Base-by-base conservation (phyloP, 1,140 invertebrate species). In the Ericerus pela region DNA sequence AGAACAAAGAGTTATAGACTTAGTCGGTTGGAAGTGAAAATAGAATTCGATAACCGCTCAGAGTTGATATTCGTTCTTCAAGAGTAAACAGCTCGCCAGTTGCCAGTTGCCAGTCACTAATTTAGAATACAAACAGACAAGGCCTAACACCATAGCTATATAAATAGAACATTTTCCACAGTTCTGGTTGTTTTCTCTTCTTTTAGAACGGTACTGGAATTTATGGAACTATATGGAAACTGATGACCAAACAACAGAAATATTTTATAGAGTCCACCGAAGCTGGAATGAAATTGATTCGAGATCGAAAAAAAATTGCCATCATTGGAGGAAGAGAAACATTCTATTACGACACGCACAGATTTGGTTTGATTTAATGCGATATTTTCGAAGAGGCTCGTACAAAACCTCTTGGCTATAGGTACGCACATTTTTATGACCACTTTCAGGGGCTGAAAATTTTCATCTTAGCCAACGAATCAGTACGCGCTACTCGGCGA, bases 121-220 rank as follows among this genome's bases (percentile, higher is more conserved):
- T n/a, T n/a, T n/a, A n/a, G n/a, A n/a, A n/a, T n/a, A n/a, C n/a
- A n/a, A n/a, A n/a, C n/a, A n/a, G n/a, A n/a, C n/a, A n/a, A n/a
- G n/a, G n/a, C n/a, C n/a, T n/a, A 38, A 38, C 4, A 33, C n/a
- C 8, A 33, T 41, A n/a, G 36, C 41, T 53, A 55, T 2, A 29
- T 26, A n/a, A 55, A 54, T 55, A 31, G 43, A 22, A 36, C 0
- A 2, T 26, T 51, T 36, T 43, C 20, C 24, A 18, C 3, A 12
- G 18, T 18, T 43, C 20, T 20, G 20, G 43, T 2, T 54, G 36
- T 57, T 63, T 63, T n/a, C n/a, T n/a, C n/a, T n/a, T n/a, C n/a
- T n/a, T n/a, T 53, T 58, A 80, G 78, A 82, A 83, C 66, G 79
- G 80, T n/a, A 82, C 79, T n/a, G 80, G 79, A 30, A 72, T 81